A percentile compares a stretch with the other conserved stretches of the same genome.
Conservation (phyloP, 1,140 invertebrate species). For the Papilio machaon region DNA sequence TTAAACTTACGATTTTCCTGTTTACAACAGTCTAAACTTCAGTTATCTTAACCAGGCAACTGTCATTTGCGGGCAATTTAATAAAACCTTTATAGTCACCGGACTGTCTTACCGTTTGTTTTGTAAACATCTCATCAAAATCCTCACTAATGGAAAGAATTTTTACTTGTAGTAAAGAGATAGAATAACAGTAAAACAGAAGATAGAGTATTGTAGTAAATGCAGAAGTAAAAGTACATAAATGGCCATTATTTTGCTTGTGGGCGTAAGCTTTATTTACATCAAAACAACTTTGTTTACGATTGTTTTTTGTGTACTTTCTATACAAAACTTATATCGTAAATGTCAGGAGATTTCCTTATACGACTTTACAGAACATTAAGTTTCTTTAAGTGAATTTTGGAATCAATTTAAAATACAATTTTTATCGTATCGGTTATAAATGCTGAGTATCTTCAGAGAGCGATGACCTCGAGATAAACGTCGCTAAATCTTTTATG, state of each 20-base stretch:
- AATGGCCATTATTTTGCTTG: not conserved
- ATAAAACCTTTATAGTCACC: not conserved
- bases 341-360: constrained; percentile 7
- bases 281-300: constrained; percentile 2
- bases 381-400: not conserved
- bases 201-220: too few relatives aligned
- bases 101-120: too few relatives aligned
- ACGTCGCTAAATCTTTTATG: constrained; percentile 8
- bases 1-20: not conserved
- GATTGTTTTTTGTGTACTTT: not conserved
- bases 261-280: constrained; percentile 1
- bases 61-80: not conserved
- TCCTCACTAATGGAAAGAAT: too few relatives aligned
- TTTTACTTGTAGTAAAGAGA: too few relatives aligned
- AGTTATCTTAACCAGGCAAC: not conserved
- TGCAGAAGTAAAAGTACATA: not conserved
- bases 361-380: constrained; percentile 11
- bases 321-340: not conserved
- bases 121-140: too few relatives aligned
- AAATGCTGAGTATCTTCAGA: not conserved
- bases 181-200: too few relatives aligned
- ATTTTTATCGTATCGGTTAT: constrained; percentile 10
- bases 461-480: constrained; percentile 9
- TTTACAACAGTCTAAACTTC: not conserved
- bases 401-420: not conserved